phyloP scores from a whole-genome alignment of 2,113 vertebrate species.

The Aptenodytes forsteri region DNA sequence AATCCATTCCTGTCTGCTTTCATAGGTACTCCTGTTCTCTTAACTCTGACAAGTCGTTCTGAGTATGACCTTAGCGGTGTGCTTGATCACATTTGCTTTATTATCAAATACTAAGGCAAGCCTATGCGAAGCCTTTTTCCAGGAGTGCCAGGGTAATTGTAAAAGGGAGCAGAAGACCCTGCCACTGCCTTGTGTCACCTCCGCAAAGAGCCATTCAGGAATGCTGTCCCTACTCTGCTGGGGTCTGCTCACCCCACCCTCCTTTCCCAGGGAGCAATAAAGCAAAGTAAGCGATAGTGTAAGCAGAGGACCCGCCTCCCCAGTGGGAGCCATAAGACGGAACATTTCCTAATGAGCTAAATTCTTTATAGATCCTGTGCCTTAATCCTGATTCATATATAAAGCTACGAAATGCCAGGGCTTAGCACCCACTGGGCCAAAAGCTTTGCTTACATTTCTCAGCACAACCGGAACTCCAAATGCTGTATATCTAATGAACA shows the following conservation, averaged over 20 bases:
- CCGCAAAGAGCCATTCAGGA: not conserved
- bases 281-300: not conserved
- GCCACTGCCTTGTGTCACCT: not conserved
- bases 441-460: conserved; percentile 51
- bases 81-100: not conserved
- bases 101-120: not conserved
- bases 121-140: not conserved
- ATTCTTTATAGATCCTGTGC: not conserved
- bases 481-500: not conserved
- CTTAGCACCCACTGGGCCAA: conserved; percentile 34
- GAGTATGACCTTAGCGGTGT: not conserved
- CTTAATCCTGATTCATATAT: conserved; percentile 4
- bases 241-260: not conserved
- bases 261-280: not conserved
- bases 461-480: conserved; percentile 29
- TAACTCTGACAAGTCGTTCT: not conserved
- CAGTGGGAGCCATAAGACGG: fast-evolving
- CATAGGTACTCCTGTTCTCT: not conserved
- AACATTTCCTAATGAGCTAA: conserved; percentile 11
- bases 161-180: not conserved
- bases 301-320: not conserved
- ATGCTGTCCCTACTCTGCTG: not conserved
- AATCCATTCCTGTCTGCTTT: not conserved
- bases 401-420: conserved; percentile 4
- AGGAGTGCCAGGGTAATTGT: not conserved